A percentile compares a stretch with the other conserved stretches of the same genome.
Evolutionary conservation across 1,140 invertebrate species (phyloP).

Genomic region (Caerostris darwini): DNA sequence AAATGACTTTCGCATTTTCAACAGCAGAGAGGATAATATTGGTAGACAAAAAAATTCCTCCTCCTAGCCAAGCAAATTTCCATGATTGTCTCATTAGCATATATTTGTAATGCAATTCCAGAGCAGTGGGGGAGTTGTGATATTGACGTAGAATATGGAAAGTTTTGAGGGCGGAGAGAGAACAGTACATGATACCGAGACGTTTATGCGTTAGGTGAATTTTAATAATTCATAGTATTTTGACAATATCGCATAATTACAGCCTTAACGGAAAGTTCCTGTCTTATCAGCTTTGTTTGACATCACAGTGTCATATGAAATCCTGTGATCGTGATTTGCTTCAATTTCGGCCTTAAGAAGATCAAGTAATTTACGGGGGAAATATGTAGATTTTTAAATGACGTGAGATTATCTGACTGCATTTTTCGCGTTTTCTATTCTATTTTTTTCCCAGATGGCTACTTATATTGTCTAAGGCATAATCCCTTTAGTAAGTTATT

Average conservation of each 20-base stretch:
- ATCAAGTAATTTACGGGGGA: background rate
- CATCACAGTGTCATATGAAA: background rate
- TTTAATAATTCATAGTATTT: constrained; percentile 65
- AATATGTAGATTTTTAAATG: background rate
- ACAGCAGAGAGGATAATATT: constrained; percentile 41
- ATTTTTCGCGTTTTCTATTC: background rate
- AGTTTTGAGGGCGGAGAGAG: background rate
- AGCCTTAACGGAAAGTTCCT: constrained; percentile 23
- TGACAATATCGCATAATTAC: constrained; percentile 60
- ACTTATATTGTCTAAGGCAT: background rate
- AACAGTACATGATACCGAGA: constrained; percentile 8
- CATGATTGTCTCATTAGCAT: constrained; percentile 67
- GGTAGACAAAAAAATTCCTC: background rate
- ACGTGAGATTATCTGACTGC: background rate
- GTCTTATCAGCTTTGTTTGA: background rate
- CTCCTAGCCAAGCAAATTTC: constrained; percentile 36
- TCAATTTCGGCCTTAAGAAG: constrained; percentile 13
- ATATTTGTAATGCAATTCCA: constrained; percentile 68
- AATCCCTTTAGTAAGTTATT: too few species aligned
- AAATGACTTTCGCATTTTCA: constrained; percentile 60
- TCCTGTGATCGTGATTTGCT: constrained; percentile 14
- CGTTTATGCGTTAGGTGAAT: constrained; percentile 36
- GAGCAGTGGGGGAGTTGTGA: background rate
- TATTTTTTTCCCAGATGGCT: background rate
- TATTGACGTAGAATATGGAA: background rate